Evolutionary conservation across 2,113 vertebrate species (phyloP).

Genomic region (Trochalopteron elliotii): DNA sequence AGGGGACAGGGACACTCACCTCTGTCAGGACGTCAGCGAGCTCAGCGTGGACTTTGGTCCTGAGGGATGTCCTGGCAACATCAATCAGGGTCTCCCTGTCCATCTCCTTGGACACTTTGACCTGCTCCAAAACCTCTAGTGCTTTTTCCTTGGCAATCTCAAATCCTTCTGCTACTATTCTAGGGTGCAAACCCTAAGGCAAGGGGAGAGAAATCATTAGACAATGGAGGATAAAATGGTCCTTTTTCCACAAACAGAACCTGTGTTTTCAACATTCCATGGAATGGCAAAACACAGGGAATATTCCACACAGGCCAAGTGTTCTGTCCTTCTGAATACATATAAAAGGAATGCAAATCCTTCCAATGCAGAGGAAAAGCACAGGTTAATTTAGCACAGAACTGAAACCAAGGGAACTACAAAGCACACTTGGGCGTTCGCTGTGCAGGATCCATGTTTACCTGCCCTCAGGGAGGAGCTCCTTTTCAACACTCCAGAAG

Average conservation of each 20-base stretch:
- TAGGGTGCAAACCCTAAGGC: conserved; percentile 90
- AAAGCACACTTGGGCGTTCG: conserved; percentile 78
- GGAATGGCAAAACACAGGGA: fast-evolving
- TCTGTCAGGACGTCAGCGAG: conserved; percentile 95
- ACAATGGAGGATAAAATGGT: fast-evolving
- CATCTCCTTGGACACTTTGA: conserved; percentile 91
- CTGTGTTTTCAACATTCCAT: not conserved
- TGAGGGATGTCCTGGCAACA: conserved; percentile 92
- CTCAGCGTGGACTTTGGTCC: conserved; percentile 92
- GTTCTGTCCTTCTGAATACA: conserved; percentile 83
- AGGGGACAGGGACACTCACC: conserved; percentile 55
- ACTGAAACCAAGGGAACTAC: conserved; percentile 75
- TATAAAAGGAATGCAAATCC: conserved; percentile 70
- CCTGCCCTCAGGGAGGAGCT: not conserved
- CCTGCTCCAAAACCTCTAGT: conserved; percentile 87
- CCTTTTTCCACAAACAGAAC: not conserved
- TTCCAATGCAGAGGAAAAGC: conserved; percentile 81
- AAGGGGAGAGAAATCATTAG: not conserved
- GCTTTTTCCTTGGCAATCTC: conserved; percentile 93
- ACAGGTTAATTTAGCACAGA: conserved; percentile 80
- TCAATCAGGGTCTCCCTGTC: conserved; percentile 90
- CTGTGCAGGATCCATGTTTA: conserved; percentile 33
- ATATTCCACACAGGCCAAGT: not conserved
- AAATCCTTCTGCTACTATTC: conserved; percentile 95
- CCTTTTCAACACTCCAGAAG: fast-evolving